A percentile compares a stretch with the other conserved stretches of the same genome.
These are phyloP conservation scores for Cygnus buccinator DNA, from an alignment of 2,113 vertebrate species.

Conservation along the genomic window DNA sequence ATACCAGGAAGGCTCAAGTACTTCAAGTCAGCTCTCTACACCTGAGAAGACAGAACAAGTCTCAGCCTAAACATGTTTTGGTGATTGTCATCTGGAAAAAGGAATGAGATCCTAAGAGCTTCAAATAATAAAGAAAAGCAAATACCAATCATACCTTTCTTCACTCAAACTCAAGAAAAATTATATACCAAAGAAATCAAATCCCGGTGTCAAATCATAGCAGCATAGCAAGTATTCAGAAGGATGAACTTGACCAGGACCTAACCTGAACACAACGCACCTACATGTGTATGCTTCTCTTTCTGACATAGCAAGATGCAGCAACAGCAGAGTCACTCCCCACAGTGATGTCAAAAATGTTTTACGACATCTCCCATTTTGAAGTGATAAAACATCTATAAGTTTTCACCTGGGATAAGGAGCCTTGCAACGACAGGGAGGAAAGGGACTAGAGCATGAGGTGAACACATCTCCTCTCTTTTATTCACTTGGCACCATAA, in stretches of 20 bases:
- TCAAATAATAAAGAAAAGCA: not conserved
- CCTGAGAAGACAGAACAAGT: not conserved
- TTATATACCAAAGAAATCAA: not conserved
- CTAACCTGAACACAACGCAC: not conserved
- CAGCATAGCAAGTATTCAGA: not conserved
- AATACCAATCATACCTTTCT: not conserved
- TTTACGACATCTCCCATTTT: not conserved
- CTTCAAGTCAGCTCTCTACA: not conserved
- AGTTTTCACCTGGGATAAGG: not conserved
- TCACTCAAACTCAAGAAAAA: not conserved
- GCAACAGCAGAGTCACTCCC: not conserved
- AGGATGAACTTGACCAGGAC: not conserved
- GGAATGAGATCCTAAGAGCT: not conserved
- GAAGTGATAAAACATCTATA: not conserved
- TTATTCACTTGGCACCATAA: not conserved
- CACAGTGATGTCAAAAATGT: not conserved
- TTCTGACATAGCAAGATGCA: not conserved
- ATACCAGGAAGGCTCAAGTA: not conserved
- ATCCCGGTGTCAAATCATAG: not conserved
- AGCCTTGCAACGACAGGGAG: not conserved
- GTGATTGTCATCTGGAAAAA: not conserved
- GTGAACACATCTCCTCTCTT: not conserved
- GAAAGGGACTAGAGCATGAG: accelerated
- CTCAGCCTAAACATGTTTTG: not conserved
- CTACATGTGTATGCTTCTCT: not conserved